Conservation (phyloP, 2,113 vertebrate species). For the Aldabrachelys gigantea region DNA sequence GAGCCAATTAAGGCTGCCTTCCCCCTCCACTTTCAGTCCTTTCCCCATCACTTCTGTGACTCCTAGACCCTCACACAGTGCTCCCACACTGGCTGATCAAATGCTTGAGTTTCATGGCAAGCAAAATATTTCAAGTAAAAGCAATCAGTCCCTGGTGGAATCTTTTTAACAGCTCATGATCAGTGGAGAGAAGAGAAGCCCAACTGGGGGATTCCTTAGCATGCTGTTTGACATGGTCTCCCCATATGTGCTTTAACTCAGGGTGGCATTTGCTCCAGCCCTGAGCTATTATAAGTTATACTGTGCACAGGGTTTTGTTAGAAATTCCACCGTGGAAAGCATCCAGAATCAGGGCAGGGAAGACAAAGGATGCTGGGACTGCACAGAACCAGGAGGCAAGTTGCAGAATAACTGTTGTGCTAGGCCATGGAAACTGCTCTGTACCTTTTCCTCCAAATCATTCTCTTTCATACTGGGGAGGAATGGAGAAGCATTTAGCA, state of each 20-base stretch:
- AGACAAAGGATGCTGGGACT: background rate
- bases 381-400: background rate
- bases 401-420: background rate
- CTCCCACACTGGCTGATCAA: background rate
- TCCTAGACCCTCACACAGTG: background rate
- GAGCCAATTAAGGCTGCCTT: background rate
- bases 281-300: background rate
- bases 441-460: background rate
- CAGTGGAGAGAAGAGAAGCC: background rate
- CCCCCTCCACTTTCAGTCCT: background rate
- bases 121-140: background rate
- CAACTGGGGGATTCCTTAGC: background rate
- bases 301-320: background rate
- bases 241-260: background rate
- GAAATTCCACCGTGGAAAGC: background rate
- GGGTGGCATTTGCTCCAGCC: background rate
- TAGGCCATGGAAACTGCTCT: background rate
- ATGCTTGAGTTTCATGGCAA: background rate
- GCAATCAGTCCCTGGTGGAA: background rate
- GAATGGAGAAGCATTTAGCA: background rate
- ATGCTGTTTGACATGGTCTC: background rate
- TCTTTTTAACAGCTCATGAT: background rate
- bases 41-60: background rate
- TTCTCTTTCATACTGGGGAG: background rate
- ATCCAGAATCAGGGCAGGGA: background rate